Percentiles rank a stretch among this genome's conserved stretches.
These are phyloP conservation scores for Spilosoma lubricipeda DNA, from an alignment of 2,888 invertebrate species.

Conservation along the genomic window DNA sequence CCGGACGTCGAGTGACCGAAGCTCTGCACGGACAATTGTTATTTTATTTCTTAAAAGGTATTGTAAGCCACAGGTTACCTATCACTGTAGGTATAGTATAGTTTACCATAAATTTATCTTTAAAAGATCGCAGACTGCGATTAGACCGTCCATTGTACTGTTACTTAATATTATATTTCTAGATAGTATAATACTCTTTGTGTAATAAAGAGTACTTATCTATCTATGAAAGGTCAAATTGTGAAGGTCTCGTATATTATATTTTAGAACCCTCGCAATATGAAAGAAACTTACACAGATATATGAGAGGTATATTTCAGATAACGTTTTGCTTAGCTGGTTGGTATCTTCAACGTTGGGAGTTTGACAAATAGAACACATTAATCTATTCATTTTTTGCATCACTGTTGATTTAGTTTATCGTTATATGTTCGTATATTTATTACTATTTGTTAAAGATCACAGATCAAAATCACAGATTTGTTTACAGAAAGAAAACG, in stretches of 20 bases:
- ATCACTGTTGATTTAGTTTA: not conserved
- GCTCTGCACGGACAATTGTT: too few species aligned
- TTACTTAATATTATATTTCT: slow-evolving; percentile 1
- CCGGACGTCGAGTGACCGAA: too few species aligned
- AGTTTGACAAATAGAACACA: not conserved
- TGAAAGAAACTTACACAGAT: not conserved
- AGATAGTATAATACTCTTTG: not conserved
- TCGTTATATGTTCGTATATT: too few species aligned
- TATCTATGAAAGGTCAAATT: not conserved
- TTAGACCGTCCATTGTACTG: not conserved
- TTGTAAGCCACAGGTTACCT: too few species aligned
- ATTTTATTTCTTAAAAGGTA: too few species aligned
- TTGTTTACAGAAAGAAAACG: not conserved
- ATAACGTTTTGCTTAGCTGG: not conserved
- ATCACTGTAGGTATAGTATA: not conserved
- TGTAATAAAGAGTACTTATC: not conserved
- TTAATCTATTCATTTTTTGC: not conserved
- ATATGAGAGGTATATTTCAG: not conserved
- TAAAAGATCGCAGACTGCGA: not conserved
- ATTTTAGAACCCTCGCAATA: not conserved
- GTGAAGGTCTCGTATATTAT: not conserved
- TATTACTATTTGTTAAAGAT: too few species aligned
- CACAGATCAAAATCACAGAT: too few species aligned
- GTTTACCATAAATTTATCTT: not conserved
- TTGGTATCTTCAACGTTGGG: not conserved